A percentile compares a stretch with the other conserved stretches of the same genome.
Conservation (phyloP, 2,797 vertebrate species). For the Acropternis orthonyx region DNA sequence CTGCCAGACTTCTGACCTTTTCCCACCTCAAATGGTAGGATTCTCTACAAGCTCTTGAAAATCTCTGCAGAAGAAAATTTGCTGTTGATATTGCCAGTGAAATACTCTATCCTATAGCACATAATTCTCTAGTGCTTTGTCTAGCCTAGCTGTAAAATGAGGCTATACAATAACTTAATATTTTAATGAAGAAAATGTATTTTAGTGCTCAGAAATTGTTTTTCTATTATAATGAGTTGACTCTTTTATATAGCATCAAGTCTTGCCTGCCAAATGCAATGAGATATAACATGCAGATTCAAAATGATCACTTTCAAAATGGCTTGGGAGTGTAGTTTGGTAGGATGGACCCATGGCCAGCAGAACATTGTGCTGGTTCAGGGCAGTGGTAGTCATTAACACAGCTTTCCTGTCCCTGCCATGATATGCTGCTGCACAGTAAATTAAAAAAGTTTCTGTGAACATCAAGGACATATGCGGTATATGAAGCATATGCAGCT, state of each 20-base stretch:
- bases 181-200: neutral
- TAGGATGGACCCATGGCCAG: neutral
- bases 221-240: neutral
- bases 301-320: neutral
- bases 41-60: neutral
- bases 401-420: neutral
- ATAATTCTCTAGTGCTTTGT: neutral
- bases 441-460: neutral
- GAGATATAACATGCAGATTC: neutral
- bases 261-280: neutral
- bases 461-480: neutral
- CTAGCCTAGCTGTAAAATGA: neutral
- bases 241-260: neutral
- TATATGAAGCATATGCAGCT: accelerated
- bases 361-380: neutral
- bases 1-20: neutral
- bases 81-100: neutral
- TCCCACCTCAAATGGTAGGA: neutral
- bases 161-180: neutral
- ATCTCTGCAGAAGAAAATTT: neutral
- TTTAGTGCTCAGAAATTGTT: neutral
- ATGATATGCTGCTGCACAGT: neutral
- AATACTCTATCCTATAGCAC: neutral
- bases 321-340: neutral
- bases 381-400: neutral